Evolutionary conservation across 2,797 vertebrate species (phyloP).

Genomic region (Pogoniulus pusillus): DNA sequence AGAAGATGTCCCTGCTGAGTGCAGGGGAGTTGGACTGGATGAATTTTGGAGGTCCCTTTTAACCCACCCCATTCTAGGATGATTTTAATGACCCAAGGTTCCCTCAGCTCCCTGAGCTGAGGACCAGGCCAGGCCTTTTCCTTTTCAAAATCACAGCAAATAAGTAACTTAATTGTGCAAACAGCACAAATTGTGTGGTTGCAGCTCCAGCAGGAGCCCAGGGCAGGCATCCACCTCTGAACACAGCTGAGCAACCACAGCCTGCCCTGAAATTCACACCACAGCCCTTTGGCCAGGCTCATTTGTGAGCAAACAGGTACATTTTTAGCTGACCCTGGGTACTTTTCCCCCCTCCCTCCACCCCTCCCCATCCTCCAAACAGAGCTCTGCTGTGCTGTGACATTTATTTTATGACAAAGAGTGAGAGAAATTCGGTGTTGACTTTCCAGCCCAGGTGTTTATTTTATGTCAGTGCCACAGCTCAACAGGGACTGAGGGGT

Average conservation of each 20-base stretch:
- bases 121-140: neutral
- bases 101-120: rapidly evolving
- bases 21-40: too few relatives aligned
- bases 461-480: slow-evolving; percentile 10
- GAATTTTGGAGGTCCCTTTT: too few relatives aligned
- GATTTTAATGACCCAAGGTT: neutral
- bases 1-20: too few relatives aligned
- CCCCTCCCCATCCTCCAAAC: neutral
- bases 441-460: slow-evolving; percentile 31
- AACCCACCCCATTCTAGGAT: neutral
- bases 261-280: neutral
- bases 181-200: rapidly evolving
- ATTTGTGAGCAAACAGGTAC: neutral
- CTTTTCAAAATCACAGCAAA: slow-evolving; percentile 18
- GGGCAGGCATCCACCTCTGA: rapidly evolving
- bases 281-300: neutral
- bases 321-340: neutral
- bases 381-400: slow-evolving; percentile 37
- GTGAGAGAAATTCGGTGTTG: neutral
- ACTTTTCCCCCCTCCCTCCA: neutral
- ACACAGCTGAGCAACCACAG: neutral
- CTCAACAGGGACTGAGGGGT: neutral
- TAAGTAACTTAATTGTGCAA: neutral
- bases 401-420: slow-evolving; percentile 23
- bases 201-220: neutral